Conservation (phyloP, 2,888 invertebrate species). For the Agriopis aurantiaria region DNA sequence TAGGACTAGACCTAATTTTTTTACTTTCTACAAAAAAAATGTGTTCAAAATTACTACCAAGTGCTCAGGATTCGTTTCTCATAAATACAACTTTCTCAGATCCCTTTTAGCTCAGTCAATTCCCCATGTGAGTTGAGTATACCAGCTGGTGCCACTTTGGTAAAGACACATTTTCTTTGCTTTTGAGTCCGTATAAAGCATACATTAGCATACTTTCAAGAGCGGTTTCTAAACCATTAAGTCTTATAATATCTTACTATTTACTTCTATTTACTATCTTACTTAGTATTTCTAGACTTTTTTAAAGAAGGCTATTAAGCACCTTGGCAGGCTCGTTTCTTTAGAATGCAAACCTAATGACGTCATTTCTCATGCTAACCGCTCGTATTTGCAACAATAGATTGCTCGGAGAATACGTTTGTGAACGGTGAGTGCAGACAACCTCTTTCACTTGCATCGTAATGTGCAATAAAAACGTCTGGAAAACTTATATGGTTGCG, state of each 20-base stretch:
- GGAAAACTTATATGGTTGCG: slow-evolving; percentile 37
- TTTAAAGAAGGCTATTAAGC: not conserved
- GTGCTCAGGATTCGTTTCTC: not conserved
- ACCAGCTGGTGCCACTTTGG: not conserved
- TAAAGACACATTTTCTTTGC: not conserved
- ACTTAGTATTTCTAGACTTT: not conserved
- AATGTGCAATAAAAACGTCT: slow-evolving; percentile 45
- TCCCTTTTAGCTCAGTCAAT: not conserved
- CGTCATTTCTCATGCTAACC: slow-evolving; percentile 21
- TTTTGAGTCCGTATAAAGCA: not conserved
- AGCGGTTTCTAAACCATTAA: not conserved
- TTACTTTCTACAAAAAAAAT: too few relatives aligned
- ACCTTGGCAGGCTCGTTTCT: slow-evolving; percentile 9
- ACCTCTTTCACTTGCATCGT: slow-evolving; percentile 35
- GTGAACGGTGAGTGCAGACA: slow-evolving; percentile 18
- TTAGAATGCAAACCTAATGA: slow-evolving; percentile 17
- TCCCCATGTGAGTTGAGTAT: not conserved
- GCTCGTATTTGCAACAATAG: slow-evolving; percentile 24
- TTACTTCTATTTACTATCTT: too few relatives aligned
- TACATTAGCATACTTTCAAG: not conserved
- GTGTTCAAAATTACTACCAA: too few relatives aligned
- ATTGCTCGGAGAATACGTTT: slow-evolving; percentile 13
- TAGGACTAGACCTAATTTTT: too few relatives aligned
- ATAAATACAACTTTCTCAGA: not conserved
- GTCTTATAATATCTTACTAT: not conserved